phyloP scores from a whole-genome alignment of 2,888 invertebrate species.

The Prosopocoilus inquinatus region DNA sequence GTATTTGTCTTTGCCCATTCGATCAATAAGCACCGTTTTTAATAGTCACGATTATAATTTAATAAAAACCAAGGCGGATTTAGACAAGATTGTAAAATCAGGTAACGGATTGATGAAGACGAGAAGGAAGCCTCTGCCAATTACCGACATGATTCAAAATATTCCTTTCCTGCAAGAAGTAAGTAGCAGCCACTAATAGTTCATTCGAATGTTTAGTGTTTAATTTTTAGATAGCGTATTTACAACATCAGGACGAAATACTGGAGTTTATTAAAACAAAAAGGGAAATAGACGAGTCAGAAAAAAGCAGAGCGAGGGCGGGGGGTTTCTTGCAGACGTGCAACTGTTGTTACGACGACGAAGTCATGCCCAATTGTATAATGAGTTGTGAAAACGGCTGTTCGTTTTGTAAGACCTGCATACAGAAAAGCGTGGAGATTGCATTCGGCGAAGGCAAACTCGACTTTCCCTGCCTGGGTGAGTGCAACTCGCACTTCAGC shows the following conservation, averaged over 20 bases:
- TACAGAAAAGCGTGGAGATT: conserved; percentile 46
- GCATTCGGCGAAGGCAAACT: conserved; percentile 47
- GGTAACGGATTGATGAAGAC: conserved; percentile 12
- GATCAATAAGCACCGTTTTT: background rate
- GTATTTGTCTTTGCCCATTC: conserved; percentile 4
- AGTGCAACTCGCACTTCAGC: conserved; percentile 36
- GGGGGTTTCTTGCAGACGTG: conserved; percentile 51
- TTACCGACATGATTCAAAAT: conserved; percentile 28
- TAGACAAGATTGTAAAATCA: conserved; percentile 5
- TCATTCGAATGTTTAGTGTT: too few species aligned
- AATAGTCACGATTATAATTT: background rate
- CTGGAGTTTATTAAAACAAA: conserved; percentile 29
- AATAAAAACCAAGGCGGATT: conserved; percentile 9
- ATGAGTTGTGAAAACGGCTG: conserved; percentile 49
- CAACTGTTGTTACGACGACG: conserved; percentile 57
- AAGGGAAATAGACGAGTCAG: conserved; percentile 27
- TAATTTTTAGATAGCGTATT: conserved; percentile 38
- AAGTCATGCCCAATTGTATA: conserved; percentile 50
- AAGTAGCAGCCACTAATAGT: conserved; percentile 14
- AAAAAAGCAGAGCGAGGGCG: conserved; percentile 40
- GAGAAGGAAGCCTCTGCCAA: conserved; percentile 10
- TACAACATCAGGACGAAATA: conserved; percentile 40
- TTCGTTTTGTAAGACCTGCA: conserved; percentile 36
- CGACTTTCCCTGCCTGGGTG: conserved; percentile 50
- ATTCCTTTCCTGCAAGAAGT: conserved; percentile 45